Conservation (phyloP, 2,888 invertebrate genomes). For the Scaptomyza caliginosa region DNA sequence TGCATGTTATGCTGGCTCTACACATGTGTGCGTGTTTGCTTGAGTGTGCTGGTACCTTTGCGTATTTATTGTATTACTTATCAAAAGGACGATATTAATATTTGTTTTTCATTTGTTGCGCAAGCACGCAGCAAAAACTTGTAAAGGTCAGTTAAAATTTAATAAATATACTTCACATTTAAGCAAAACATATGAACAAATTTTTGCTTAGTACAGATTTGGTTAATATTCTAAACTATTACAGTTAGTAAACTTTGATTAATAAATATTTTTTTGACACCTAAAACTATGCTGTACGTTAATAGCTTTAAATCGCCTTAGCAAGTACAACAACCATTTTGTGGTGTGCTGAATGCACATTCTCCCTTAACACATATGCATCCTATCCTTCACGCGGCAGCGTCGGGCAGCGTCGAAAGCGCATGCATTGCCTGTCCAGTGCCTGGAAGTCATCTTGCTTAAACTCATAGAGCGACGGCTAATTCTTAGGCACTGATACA, state of each 20-base stretch:
- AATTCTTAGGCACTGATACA: constrained; percentile 88
- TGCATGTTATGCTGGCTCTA: neutral
- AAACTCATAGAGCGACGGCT: constrained; percentile 93
- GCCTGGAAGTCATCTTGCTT: constrained; percentile 84
- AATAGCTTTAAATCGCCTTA: neutral
- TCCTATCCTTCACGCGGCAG: constrained; percentile 49
- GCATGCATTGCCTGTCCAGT: constrained; percentile 26
- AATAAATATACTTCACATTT: neutral
- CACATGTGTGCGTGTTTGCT: neutral
- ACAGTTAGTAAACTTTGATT: neutral
- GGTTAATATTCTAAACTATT: too few relatives aligned
- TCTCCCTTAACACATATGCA: too few relatives aligned
- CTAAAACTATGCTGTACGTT: neutral
- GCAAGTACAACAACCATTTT: neutral
- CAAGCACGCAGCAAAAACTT: neutral
- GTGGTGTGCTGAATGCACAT: neutral
- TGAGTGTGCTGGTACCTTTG: neutral
- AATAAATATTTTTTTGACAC: neutral
- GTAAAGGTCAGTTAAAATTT: neutral
- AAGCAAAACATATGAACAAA: too few relatives aligned
- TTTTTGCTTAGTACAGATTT: too few relatives aligned
- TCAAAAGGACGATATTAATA: neutral
- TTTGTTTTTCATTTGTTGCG: constrained; percentile 20
- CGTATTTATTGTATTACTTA: constrained; percentile 5
- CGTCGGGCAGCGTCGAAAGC: constrained; percentile 53